Conservation (phyloP, 2,113 vertebrate species). For the Silurus meridionalis region DNA sequence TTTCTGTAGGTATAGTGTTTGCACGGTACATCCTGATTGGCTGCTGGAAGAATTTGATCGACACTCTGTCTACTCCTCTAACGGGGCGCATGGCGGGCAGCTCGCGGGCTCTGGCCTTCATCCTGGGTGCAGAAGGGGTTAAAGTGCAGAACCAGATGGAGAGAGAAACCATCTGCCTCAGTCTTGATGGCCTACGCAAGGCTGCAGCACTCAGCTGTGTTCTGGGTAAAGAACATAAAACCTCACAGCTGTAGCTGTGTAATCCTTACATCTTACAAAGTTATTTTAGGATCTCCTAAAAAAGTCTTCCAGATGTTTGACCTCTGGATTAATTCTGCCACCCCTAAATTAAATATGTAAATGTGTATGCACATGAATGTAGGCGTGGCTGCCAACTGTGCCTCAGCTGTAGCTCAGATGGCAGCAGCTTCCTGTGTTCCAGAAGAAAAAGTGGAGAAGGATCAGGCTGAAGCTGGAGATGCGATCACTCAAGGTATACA, state of each 20-base stretch:
- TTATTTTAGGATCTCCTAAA: neutral
- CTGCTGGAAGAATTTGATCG: conserved; percentile 97
- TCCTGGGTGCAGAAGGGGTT: conserved; percentile 87
- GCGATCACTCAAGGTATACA: conserved; percentile 87
- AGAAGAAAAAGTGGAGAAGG: conserved; percentile 91
- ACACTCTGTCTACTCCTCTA: conserved; percentile 88
- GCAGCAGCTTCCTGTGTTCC: conserved; percentile 96
- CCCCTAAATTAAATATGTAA: conserved; percentile 23
- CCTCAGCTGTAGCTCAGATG: conserved; percentile 96
- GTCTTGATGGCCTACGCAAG: conserved; percentile 89
- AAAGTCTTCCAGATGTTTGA: neutral
- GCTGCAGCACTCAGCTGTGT: conserved; percentile 92
- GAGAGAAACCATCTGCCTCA: conserved; percentile 91
- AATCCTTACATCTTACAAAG: no score
- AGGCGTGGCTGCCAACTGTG: conserved; percentile 97
- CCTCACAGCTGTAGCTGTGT: neutral
- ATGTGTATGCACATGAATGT: conserved; percentile 18
- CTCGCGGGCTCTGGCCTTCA: conserved; percentile 88
- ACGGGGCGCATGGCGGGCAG: conserved; percentile 94
- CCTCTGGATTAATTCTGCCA: neutral
- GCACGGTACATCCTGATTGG: conserved; percentile 91
- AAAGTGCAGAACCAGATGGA: conserved; percentile 94
- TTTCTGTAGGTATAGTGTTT: conserved; percentile 82
- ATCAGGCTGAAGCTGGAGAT: conserved; percentile 80
- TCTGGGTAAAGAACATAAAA: conserved; percentile 73